Conservation (phyloP, 2,888 invertebrate genomes). For the Scelioninae gen. 2 region DNA sequence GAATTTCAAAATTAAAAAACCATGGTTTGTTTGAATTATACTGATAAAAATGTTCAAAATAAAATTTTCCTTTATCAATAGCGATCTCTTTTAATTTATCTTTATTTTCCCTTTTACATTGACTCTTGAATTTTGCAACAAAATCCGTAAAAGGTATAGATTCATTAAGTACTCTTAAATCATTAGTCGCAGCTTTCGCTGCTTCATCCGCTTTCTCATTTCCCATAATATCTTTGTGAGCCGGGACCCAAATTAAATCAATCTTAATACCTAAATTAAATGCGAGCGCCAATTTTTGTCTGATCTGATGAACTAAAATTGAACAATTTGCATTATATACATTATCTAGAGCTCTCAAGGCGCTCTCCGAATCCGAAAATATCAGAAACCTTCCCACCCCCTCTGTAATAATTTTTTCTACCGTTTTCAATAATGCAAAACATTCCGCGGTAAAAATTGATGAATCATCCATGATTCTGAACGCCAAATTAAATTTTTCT, state of each 20-base stretch:
- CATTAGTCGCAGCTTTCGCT: constrained; percentile 26
- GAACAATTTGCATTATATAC: not conserved
- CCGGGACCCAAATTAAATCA: constrained; percentile 30
- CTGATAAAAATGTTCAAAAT: constrained; percentile 25
- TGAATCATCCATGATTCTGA: not conserved
- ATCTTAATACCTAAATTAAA: not conserved
- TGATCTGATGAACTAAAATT: not conserved
- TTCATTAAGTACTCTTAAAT: not conserved
- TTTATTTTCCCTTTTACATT: constrained; percentile 20
- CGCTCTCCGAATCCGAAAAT: constrained; percentile 29
- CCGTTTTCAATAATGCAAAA: not conserved
- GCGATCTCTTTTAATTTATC: not conserved
- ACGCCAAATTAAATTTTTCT: not conserved
- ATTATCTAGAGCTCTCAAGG: constrained; percentile 15
- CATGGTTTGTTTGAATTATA: too few relatives aligned
- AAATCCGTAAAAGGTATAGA: constrained; percentile 23
- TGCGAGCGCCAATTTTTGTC: constrained; percentile 11
- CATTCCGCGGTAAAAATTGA: constrained; percentile 24
- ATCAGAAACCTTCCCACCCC: not conserved
- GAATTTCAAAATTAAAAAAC: too few relatives aligned
- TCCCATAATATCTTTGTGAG: constrained; percentile 27
- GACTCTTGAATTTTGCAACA: too few relatives aligned
- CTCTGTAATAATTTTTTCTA: not conserved
- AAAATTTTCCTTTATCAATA: constrained; percentile 17
- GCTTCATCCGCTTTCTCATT: constrained; percentile 31